Evolutionary conservation across 2,888 invertebrate species (phyloP).

Genomic region (Calameuta pallipes): DNA sequence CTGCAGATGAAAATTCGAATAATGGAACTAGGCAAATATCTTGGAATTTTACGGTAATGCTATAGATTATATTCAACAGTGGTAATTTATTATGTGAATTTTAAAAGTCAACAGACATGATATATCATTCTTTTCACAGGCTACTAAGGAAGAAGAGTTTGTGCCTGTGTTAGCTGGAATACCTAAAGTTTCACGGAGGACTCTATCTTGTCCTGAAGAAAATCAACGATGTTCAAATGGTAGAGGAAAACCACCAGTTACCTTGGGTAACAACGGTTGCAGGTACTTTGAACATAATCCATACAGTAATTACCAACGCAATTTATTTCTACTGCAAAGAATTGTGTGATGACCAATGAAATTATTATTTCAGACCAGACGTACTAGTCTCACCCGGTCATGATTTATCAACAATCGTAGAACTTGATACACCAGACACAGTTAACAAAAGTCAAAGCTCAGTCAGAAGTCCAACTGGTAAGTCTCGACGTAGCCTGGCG

Average conservation of each 20-base stretch:
- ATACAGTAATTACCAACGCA: background rate
- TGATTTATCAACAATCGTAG: conserved; percentile 76
- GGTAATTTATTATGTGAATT: background rate
- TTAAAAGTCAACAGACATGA: background rate
- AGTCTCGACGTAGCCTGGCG: conserved; percentile 11
- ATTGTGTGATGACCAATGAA: background rate
- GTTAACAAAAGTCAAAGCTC: conserved; percentile 56
- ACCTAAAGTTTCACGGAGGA: conserved; percentile 43
- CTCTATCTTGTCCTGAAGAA: background rate
- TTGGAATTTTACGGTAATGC: background rate
- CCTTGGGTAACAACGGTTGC: conserved; percentile 46
- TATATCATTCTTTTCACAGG: background rate
- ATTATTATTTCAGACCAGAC: conserved; percentile 40
- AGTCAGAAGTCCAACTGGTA: conserved; percentile 39
- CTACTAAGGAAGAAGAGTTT: conserved; percentile 34
- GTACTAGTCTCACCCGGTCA: conserved; percentile 61
- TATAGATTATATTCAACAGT: too few relatives aligned
- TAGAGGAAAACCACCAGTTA: conserved; percentile 52
- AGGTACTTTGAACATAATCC: conserved; percentile 36
- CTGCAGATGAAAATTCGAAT: background rate
- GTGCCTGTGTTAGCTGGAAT: conserved; percentile 50
- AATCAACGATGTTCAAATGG: background rate
- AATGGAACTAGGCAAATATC: background rate
- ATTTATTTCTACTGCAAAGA: background rate
- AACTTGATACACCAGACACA: conserved; percentile 76